Conservation (phyloP, 2,797 vertebrate species). For the Toxotes lorentzi region DNA sequence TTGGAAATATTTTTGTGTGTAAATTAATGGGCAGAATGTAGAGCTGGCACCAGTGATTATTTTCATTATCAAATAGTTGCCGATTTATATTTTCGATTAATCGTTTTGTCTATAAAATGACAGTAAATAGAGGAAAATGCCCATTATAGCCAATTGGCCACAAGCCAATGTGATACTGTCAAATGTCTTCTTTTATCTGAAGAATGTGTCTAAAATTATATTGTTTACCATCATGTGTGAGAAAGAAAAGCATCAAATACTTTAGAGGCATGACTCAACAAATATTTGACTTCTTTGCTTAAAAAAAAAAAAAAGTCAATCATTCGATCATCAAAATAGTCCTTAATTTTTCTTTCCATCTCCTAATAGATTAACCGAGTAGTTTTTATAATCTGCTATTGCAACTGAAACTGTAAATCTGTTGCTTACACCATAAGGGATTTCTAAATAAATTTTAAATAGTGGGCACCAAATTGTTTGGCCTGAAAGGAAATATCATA, state of each 20-base stretch:
- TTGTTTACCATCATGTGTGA: not conserved
- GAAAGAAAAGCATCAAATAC: not conserved
- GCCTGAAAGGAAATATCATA: conserved; percentile 16
- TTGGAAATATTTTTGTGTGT: not conserved
- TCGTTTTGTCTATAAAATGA: not conserved
- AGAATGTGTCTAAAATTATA: not conserved
- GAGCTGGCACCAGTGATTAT: not conserved
- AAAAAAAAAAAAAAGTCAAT: not conserved
- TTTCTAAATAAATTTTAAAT: not conserved
- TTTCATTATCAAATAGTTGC: not conserved
- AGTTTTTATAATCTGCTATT: not conserved
- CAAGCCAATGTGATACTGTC: not conserved
- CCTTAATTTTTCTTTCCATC: fast-evolving
- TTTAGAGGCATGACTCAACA: no score
- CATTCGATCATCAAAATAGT: not conserved
- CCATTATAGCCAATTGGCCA: not conserved
- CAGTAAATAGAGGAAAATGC: not conserved
- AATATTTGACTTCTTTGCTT: not conserved
- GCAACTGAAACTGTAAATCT: not conserved
- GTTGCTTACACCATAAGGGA: not conserved
- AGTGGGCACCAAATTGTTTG: not conserved
- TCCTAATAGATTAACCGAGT: not conserved
- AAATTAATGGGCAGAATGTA: not conserved
- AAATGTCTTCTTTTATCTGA: not conserved
- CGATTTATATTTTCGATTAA: not conserved